Evolutionary conservation across 2,888 invertebrate species (phyloP).

Genomic region (Siphlonurus alternatus): DNA sequence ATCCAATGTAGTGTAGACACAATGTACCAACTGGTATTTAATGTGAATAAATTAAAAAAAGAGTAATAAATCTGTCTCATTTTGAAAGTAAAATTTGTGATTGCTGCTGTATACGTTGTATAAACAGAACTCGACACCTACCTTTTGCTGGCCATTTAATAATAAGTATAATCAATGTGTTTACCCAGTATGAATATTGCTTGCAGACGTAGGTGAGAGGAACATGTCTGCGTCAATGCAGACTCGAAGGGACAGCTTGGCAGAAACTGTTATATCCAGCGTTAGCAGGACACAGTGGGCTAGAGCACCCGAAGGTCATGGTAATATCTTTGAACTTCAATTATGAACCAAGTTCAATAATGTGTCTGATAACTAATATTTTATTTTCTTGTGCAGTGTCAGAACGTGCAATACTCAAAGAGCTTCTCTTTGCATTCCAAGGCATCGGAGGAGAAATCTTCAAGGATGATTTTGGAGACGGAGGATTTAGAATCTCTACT

Average conservation of each 20-base stretch:
- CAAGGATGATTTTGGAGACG: conserved; percentile 35
- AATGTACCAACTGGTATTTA: too few species aligned
- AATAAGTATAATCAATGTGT: too few species aligned
- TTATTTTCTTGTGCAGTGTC: conserved; percentile 14
- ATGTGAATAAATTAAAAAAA: too few species aligned
- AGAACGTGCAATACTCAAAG: conserved; percentile 44
- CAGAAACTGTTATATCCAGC: background rate
- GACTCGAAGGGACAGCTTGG: background rate
- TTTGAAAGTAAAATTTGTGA: too few species aligned
- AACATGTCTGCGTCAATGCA: too few species aligned
- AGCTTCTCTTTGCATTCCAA: conserved; percentile 70
- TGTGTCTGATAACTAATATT: background rate
- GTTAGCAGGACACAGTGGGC: background rate
- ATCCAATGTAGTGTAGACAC: too few species aligned
- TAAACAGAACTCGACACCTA: too few species aligned
- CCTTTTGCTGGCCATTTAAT: too few species aligned
- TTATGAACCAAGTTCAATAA: too few species aligned
- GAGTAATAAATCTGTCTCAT: too few species aligned
- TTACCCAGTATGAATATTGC: background rate
- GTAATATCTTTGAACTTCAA: background rate
- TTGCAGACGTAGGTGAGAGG: background rate
- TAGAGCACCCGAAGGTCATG: background rate
- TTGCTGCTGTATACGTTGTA: too few species aligned
- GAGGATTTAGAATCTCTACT: conserved; percentile 17
- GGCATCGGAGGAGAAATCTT: conserved; percentile 70